phyloP scores from a whole-genome alignment of 1,140 invertebrate species.

The Pygmarrhopalites habei region DNA sequence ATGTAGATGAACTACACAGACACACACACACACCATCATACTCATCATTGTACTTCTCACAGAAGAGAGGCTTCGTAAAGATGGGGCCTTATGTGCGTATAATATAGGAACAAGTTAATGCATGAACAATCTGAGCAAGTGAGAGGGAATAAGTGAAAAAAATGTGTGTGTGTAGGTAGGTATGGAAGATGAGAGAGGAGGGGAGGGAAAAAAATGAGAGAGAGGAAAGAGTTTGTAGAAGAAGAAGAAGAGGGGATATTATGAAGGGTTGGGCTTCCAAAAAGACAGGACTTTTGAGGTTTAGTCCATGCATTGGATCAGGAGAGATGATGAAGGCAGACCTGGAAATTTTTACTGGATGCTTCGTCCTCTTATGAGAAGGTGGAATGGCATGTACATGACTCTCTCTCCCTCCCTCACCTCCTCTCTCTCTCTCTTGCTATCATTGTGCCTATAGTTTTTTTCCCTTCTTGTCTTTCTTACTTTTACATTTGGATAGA shows the following conservation, averaged over 20 bases:
- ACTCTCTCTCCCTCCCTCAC: background rate
- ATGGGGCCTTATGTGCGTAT: background rate
- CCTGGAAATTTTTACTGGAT: slow-evolving; percentile 22
- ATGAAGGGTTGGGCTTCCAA: slow-evolving; percentile 3
- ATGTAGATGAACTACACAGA: too few species aligned
- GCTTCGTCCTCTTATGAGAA: background rate
- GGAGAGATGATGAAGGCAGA: slow-evolving; percentile 13
- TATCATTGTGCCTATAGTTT: too few species aligned
- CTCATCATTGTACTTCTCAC: too few species aligned
- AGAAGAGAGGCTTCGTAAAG: too few species aligned
- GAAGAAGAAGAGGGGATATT: too few species aligned
- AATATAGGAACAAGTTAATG: background rate
- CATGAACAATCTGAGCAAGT: too few species aligned
- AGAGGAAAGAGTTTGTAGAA: too few species aligned
- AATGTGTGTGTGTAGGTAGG: background rate
- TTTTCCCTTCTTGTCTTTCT: too few species aligned
- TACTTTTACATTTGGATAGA: too few species aligned
- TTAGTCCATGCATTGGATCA: background rate
- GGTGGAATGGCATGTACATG: slow-evolving; percentile 1
- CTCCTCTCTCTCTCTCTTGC: background rate
- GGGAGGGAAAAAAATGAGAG: too few species aligned
- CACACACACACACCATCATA: too few species aligned
- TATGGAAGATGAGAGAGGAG: background rate
- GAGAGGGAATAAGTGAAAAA: background rate
- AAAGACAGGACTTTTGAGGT: slow-evolving; percentile 2